Conservation (phyloP, 1,140 invertebrate genomes). For the Nylanderia fulva region DNA sequence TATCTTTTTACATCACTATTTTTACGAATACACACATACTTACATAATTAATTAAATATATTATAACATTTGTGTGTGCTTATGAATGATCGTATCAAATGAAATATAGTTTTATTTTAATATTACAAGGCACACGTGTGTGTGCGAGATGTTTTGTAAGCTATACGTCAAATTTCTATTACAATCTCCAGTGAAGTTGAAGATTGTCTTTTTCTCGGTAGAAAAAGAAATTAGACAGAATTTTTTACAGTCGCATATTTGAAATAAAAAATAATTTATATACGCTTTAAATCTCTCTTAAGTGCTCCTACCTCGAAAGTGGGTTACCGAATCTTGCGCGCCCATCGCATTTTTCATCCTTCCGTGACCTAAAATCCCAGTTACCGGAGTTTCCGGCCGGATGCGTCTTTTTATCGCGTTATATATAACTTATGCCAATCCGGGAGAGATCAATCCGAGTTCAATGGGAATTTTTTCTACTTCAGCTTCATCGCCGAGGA, state of each 20-base stretch:
- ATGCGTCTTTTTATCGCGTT: not conserved
- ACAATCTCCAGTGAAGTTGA: not conserved
- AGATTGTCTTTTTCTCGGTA: not conserved
- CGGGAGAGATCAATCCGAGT: constrained; percentile 1
- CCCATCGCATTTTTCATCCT: constrained; percentile 38
- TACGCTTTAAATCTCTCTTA: constrained; percentile 3
- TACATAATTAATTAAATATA: constrained; percentile 8
- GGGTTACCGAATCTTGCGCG: constrained; percentile 1
- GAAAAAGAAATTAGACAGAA: not conserved
- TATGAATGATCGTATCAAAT: not conserved
- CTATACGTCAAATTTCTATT: not conserved
- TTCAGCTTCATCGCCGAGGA: constrained; percentile 91
- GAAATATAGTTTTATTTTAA: not conserved
- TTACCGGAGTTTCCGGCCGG: constrained; percentile 10
- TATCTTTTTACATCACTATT: not conserved
- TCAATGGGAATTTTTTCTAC: not conserved
- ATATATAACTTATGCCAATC: constrained; percentile 7
- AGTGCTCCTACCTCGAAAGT: constrained; percentile 3
- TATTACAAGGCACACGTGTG: not conserved
- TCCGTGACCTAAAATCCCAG: constrained; percentile 23
- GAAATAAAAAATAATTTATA: constrained; percentile 4
- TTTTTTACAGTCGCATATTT: not conserved
- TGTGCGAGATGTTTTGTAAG: not conserved
- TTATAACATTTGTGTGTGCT: not conserved
- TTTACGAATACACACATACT: not conserved